These are phyloP conservation scores for Takifugu ocellatus DNA, from an alignment of 2,797 vertebrate genomes.

Conservation along the genomic window DNA sequence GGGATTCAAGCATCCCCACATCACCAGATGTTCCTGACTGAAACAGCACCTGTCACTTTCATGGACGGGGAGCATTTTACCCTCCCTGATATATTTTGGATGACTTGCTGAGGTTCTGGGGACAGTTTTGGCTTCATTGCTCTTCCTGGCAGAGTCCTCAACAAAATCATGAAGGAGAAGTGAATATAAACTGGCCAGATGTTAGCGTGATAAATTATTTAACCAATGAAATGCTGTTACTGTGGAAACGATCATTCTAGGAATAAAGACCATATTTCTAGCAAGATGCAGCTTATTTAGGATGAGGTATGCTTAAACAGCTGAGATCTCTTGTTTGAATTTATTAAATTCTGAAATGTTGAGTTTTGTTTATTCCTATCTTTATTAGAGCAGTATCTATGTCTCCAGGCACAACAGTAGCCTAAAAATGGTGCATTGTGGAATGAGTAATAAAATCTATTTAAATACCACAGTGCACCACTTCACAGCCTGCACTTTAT, in stretches of 20 bases:
- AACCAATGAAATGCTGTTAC: slow-evolving; percentile 13
- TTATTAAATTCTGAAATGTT: neutral
- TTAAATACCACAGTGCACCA: slow-evolving; percentile 16
- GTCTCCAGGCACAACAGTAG: slow-evolving; percentile 16
- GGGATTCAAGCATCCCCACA: slow-evolving; percentile 38
- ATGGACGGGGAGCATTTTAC: slow-evolving; percentile 25
- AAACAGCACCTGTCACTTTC: slow-evolving; percentile 41
- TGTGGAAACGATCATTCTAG: slow-evolving; percentile 15
- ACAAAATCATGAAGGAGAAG: slow-evolving; percentile 9
- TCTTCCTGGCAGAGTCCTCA: slow-evolving; percentile 28
- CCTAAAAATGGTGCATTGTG: neutral
- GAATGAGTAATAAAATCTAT: slow-evolving; percentile 15
- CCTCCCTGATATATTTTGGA: slow-evolving; percentile 43
- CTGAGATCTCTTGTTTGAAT: no score
- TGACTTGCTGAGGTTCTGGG: slow-evolving; percentile 31
- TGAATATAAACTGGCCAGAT: slow-evolving; percentile 18
- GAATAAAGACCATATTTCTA: neutral
- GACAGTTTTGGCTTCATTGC: slow-evolving; percentile 39
- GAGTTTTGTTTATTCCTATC: slow-evolving; percentile 14
- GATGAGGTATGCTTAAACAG: neutral
- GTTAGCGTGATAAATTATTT: slow-evolving; percentile 24
- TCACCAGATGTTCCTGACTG: slow-evolving; percentile 44
- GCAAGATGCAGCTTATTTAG: neutral
- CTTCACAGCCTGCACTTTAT: neutral
- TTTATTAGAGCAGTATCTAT: slow-evolving; percentile 9